Percentiles rank a stretch among this genome's conserved stretches.
phyloP scores from a whole-genome alignment of 30 jellyfish, hydroid and myxozoan genomes.

The Hydractinia echinata region DNA sequence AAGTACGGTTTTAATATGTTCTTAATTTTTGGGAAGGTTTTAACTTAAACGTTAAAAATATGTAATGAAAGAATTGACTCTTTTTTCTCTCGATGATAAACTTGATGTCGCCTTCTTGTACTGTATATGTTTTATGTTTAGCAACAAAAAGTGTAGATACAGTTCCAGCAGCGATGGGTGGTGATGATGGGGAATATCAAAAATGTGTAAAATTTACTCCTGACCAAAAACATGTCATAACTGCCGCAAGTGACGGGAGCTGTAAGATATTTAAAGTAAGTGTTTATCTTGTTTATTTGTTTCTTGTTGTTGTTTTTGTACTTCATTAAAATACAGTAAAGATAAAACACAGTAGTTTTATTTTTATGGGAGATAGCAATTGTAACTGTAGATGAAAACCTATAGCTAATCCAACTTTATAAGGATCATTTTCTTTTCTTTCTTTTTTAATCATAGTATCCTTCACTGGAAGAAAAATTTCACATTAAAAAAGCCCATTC shows the following conservation, averaged over 20 bases:
- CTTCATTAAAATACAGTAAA: neutral
- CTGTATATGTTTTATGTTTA: too few relatives aligned
- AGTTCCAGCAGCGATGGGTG: conserved; percentile 49
- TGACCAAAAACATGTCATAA: conserved; percentile 60
- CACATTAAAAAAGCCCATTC: conserved; percentile 81
- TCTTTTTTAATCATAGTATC: conserved; percentile 55
- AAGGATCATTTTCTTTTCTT: neutral
- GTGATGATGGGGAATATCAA: conserved; percentile 88
- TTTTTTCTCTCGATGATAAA: too few relatives aligned
- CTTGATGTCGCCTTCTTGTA: too few relatives aligned
- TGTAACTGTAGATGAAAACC: neutral
- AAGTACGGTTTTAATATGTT: too few relatives aligned
- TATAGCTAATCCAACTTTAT: neutral
- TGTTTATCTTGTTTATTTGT: neutral
- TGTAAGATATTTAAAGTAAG: conserved; percentile 59
- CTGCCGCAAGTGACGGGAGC: conserved; percentile 72
- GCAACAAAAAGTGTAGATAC: conserved; percentile 19
- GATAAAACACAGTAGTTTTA: neutral
- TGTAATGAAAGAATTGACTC: too few relatives aligned
- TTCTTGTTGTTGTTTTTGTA: neutral
- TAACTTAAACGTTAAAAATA: too few relatives aligned
- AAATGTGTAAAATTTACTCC: conserved; percentile 65
- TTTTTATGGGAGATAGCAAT: neutral
- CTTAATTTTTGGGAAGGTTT: too few relatives aligned
- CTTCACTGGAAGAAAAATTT: conserved; percentile 51